These are phyloP conservation scores for Cepaea hortensis DNA, from an alignment of 2,888 invertebrate genomes.

Conservation along the genomic window DNA sequence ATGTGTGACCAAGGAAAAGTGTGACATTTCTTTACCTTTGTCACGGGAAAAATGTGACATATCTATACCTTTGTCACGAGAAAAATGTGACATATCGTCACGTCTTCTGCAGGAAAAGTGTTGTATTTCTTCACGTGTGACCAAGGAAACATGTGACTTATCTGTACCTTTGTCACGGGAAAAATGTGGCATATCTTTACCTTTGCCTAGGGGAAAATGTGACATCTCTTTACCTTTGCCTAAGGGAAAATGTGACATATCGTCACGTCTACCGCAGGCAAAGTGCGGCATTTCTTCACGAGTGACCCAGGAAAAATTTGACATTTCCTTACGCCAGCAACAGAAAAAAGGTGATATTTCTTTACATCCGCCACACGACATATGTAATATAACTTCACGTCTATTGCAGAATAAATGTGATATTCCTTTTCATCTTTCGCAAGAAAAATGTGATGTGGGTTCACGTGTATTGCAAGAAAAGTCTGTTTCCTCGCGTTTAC, in stretches of 20 bases:
- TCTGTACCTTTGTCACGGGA: neutral
- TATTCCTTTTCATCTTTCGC: too few species aligned
- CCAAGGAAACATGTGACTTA: too few species aligned
- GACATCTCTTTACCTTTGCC: neutral
- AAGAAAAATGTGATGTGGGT: too few species aligned
- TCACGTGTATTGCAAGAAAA: too few species aligned
- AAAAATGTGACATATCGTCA: neutral
- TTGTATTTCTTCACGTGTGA: too few species aligned
- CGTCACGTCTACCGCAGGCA: slow-evolving; percentile 13
- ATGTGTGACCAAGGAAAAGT: neutral
- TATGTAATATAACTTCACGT: too few species aligned
- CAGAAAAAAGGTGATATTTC: too few species aligned
- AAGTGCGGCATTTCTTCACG: neutral
- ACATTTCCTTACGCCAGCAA: too few species aligned
- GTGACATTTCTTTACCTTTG: neutral
- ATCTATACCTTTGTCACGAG: neutral
- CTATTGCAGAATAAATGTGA: too few species aligned
- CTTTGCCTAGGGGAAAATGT: neutral
- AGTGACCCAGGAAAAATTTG: too few species aligned
- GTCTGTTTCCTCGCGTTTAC: too few species aligned
- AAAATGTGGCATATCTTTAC: neutral
- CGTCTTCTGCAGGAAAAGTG: slow-evolving; percentile 17
- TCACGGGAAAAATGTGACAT: slow-evolving; percentile 6
- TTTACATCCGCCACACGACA: too few species aligned
- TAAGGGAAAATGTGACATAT: neutral